Evolutionary conservation across 2,797 vertebrate species (phyloP).

Genomic region (Sebastiscus tertius): DNA sequence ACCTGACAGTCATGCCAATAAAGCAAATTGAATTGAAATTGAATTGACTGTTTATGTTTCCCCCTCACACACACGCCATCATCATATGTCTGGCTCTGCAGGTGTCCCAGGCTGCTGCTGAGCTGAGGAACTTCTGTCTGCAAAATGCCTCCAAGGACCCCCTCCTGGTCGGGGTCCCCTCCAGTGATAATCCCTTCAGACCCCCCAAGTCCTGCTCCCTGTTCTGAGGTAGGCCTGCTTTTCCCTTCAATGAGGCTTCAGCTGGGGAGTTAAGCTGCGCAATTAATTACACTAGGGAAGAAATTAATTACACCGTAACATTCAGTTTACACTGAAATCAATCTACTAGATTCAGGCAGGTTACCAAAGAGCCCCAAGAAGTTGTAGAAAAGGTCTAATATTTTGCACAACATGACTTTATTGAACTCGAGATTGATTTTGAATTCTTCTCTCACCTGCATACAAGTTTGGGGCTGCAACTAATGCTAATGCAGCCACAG

Average conservation of each 20-base stretch:
- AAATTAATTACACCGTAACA: constrained; percentile 3
- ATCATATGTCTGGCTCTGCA: constrained; percentile 53
- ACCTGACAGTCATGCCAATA: no score
- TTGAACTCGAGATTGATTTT: background rate
- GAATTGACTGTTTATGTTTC: background rate
- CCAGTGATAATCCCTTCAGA: constrained; percentile 85
- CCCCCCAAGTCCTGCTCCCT: constrained; percentile 85
- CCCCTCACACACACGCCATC: background rate
- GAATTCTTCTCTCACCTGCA: background rate
- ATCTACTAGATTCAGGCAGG: background rate
- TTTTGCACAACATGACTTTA: background rate
- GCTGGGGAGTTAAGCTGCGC: background rate
- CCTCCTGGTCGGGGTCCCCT: constrained; percentile 84
- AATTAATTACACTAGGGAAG: background rate
- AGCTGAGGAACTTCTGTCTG: constrained; percentile 84
- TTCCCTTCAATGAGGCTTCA: constrained; percentile 3
- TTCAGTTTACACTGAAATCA: background rate
- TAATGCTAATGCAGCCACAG: background rate
- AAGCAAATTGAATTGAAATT: no score
- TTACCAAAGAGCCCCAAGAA: background rate
- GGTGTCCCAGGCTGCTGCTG: constrained; percentile 84
- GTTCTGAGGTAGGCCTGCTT: constrained; percentile 75
- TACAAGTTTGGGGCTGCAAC: background rate
- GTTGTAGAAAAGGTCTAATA: background rate
- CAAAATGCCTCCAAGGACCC: constrained; percentile 85